Conservation (phyloP, 2,888 invertebrate genomes). For the Drosophila mayaguana region DNA sequence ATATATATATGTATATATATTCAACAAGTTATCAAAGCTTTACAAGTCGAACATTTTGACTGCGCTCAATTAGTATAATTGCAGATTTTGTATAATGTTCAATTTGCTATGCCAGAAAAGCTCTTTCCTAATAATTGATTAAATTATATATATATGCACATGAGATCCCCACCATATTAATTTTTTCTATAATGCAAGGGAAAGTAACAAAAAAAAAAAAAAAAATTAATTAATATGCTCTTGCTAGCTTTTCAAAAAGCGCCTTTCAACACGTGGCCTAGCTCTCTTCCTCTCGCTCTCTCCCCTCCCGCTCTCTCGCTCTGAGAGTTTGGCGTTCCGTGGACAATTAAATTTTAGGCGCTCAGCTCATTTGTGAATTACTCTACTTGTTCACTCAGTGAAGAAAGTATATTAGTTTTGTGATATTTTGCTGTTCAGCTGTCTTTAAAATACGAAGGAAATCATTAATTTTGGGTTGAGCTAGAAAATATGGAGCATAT, state of each 20-base stretch:
- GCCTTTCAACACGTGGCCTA: conserved; percentile 6
- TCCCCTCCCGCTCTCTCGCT: background rate
- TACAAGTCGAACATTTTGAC: background rate
- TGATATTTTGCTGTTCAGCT: too few species aligned
- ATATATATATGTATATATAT: background rate
- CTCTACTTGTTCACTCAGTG: background rate
- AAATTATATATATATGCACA: background rate
- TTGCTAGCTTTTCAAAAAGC: conserved; percentile 3
- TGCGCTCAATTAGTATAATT: background rate
- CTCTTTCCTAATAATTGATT: background rate
- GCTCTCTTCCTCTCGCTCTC: background rate
- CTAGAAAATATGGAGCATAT: background rate
- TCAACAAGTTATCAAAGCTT: conserved; percentile 2
- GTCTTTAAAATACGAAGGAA: too few species aligned
- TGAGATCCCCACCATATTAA: background rate
- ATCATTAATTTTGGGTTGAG: background rate
- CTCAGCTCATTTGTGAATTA: conserved; percentile 7
- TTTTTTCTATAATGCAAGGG: background rate
- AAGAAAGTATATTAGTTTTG: background rate
- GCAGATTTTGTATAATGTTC: background rate
- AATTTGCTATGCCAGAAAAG: background rate
- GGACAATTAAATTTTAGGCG: conserved; percentile 5
- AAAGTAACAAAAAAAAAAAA: background rate
- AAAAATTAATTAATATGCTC: conserved; percentile 7
- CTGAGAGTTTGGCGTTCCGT: background rate